Percentiles rank a stretch among this genome's conserved stretches.
Evolutionary conservation across 37 sponge, comb jelly and placozoan genomes (phyloP).

Genomic region (Spongilla lacustris): DNA sequence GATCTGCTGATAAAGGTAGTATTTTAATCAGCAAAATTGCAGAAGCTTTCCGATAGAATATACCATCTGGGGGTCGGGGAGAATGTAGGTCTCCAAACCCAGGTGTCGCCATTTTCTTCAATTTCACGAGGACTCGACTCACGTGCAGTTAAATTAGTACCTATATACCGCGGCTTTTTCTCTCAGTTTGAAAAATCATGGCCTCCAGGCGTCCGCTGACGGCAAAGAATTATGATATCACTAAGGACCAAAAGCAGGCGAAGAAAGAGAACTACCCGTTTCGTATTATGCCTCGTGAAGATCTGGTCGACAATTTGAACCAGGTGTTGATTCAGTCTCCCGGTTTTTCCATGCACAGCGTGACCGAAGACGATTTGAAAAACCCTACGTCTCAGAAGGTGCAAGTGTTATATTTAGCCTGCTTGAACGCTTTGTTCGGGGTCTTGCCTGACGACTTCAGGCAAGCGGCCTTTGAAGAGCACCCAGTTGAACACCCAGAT

Average conservation of each 20-base stretch:
- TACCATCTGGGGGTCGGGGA: not conserved
- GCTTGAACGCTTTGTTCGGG: not conserved
- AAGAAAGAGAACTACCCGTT: not conserved
- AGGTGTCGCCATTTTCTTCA: not conserved
- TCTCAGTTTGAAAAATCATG: not conserved
- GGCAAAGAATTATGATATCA: not conserved
- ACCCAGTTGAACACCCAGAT: not conserved
- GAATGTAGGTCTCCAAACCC: not conserved
- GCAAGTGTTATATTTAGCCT: not conserved
- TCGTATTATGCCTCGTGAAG: not conserved
- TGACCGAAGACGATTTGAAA: not conserved
- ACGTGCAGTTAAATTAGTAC: not conserved
- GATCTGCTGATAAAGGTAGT: slow-evolving; percentile 39
- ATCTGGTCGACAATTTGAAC: not conserved
- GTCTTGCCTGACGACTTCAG: not conserved
- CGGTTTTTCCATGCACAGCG: not conserved
- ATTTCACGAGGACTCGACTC: not conserved
- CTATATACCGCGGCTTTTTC: not conserved
- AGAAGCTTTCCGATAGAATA: not conserved
- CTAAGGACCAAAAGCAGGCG: not conserved
- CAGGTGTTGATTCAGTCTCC: not conserved
- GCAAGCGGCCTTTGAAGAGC: not conserved
- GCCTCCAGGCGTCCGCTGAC: not conserved
- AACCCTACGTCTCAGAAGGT: not conserved
- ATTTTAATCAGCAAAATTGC: not conserved